Evolutionary conservation across 2,113 vertebrate genomes (phyloP).

Genomic region (Plestiodon gilberti): DNA sequence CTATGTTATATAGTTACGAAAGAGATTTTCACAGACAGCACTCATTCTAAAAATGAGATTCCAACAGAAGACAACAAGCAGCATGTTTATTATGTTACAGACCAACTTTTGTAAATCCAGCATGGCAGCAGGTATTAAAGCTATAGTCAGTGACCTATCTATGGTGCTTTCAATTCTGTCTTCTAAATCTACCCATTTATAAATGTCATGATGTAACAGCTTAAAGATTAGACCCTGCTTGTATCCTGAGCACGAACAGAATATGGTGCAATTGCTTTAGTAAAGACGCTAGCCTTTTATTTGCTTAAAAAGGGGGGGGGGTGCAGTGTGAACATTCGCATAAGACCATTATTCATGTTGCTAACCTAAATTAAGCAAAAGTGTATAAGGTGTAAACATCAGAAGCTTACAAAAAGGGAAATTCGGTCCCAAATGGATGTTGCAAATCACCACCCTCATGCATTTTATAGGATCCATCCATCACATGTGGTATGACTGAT

Average conservation of each 20-base stretch:
- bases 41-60: background rate
- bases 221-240: slow-evolving; percentile 33
- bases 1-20: slow-evolving; percentile 37
- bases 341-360: slow-evolving; percentile 33
- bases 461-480: background rate
- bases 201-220: slow-evolving; percentile 28
- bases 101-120: slow-evolving; percentile 49
- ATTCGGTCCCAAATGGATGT: background rate
- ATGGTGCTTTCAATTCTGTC: background rate
- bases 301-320: background rate
- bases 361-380: background rate
- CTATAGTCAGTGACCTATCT: slow-evolving; percentile 47
- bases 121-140: slow-evolving; percentile 51
- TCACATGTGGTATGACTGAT: background rate
- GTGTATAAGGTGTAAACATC: background rate
- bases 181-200: slow-evolving; percentile 34
- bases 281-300: background rate
- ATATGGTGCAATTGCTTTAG: background rate
- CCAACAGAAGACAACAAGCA: slow-evolving; percentile 19
- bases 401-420: background rate
- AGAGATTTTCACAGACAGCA: slow-evolving; percentile 32
- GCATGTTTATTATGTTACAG: slow-evolving; percentile 51
- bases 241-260: slow-evolving; percentile 34
- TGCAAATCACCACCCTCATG: background rate
- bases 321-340: slow-evolving; percentile 40